These are phyloP conservation scores for Pammene aurita DNA, from an alignment of 2,888 invertebrate species.

Conservation along the genomic window DNA sequence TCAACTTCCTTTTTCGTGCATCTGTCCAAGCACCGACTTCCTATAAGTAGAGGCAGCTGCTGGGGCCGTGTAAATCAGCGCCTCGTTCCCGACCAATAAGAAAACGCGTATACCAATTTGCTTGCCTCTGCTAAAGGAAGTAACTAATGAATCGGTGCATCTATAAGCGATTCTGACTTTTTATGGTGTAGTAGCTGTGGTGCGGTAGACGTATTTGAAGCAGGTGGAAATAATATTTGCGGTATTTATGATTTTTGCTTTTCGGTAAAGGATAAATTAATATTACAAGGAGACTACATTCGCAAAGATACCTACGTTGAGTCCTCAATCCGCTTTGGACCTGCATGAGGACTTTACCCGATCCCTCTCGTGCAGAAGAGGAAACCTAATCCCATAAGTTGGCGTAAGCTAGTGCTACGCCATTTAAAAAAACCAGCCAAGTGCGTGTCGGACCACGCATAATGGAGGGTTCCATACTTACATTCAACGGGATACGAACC, in stretches of 20 bases:
- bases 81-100: slow-evolving; percentile 60
- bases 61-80: slow-evolving; percentile 63
- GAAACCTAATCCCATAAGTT: too few relatives aligned
- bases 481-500: too few relatives aligned
- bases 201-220: not conserved
- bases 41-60: slow-evolving; percentile 71
- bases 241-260: not conserved
- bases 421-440: too few relatives aligned
- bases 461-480: too few relatives aligned
- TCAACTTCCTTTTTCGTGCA: slow-evolving; percentile 60
- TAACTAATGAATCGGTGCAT: slow-evolving; percentile 24
- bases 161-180: slow-evolving; percentile 17
- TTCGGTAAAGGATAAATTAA: too few relatives aligned
- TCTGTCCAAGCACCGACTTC: slow-evolving; percentile 67
- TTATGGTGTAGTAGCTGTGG: not conserved
- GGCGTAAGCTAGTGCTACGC: too few relatives aligned
- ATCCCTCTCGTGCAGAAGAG: too few relatives aligned
- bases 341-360: too few relatives aligned
- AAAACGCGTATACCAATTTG: slow-evolving; percentile 45
- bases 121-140: slow-evolving; percentile 34
- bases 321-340: too few relatives aligned
- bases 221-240: not conserved
- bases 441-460: too few relatives aligned
- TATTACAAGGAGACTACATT: too few relatives aligned
- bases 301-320: too few relatives aligned